A percentile compares a stretch with the other conserved stretches of the same genome.
phyloP scores from a whole-genome alignment of 1,140 invertebrate species.

The Drosophila subpulchrella region DNA sequence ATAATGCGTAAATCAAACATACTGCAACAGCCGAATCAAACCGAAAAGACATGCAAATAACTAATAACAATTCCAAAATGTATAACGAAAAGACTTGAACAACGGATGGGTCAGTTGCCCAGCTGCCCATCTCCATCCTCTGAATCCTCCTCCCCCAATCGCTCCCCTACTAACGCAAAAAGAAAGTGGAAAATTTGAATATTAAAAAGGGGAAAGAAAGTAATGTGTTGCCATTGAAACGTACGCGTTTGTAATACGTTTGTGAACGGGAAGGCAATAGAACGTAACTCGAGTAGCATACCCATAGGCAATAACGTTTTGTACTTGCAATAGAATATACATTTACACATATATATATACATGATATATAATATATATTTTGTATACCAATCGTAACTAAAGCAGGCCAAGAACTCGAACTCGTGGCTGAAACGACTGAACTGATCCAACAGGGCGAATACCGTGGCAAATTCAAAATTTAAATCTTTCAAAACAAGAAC shows the following conservation, averaged over 20 bases:
- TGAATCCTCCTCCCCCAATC: conserved; percentile 2
- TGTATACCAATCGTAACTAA: conserved; percentile 58
- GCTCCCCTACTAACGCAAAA: conserved; percentile 6
- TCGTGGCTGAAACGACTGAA: conserved; percentile 34
- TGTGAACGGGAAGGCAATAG: conserved; percentile 1
- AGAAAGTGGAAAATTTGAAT: conserved; percentile 2
- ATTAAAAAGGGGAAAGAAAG: neutral
- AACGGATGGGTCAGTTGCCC: conserved; percentile 9
- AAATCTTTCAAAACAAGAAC: conserved; percentile 12
- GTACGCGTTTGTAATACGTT: neutral
- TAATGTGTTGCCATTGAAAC: conserved; percentile 26
- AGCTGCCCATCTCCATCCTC: conserved; percentile 17
- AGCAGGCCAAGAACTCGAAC: conserved; percentile 22
- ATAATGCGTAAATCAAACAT: conserved; percentile 42
- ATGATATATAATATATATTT: conserved; percentile 64
- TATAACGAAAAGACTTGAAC: conserved; percentile 77
- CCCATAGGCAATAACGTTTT: conserved; percentile 44
- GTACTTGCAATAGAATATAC: conserved; percentile 61
- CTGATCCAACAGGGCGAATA: conserved; percentile 16
- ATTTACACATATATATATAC: conserved; percentile 42
- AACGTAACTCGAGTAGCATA: conserved; percentile 17
- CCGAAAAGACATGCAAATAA: conserved; percentile 22
- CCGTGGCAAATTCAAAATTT: conserved; percentile 14
- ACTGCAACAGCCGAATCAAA: conserved; percentile 46
- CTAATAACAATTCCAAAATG: conserved; percentile 66